A percentile compares a stretch with the other conserved stretches of the same genome.
phyloP scores from a whole-genome alignment of 1,140 invertebrate species.

The Hetaerina americana region DNA sequence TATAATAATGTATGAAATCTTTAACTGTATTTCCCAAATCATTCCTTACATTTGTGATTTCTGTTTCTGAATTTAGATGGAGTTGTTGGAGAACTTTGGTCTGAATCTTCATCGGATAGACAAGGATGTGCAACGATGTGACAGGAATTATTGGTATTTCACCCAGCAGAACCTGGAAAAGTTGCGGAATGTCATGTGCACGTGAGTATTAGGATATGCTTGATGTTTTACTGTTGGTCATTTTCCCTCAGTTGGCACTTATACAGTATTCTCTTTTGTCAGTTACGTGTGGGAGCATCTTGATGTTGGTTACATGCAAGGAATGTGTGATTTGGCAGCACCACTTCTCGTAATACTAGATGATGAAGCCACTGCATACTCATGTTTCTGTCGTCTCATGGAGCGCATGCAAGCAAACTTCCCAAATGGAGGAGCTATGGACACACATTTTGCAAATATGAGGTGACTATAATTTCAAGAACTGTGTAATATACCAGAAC shows the following conservation, averaged over 20 bases:
- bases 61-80: conserved; percentile 38
- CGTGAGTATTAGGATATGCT: conserved; percentile 42
- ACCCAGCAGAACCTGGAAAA: conserved; percentile 78
- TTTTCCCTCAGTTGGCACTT: not conserved
- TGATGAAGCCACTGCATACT: conserved; percentile 84
- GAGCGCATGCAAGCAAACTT: conserved; percentile 81
- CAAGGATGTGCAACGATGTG: conserved; percentile 91
- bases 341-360: conserved; percentile 84
- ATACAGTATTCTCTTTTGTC: conserved; percentile 16
- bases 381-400: conserved; percentile 85
- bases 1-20: no score
- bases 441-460: conserved; percentile 91
- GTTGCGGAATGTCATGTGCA: conserved; percentile 92
- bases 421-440: conserved; percentile 86
- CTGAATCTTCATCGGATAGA: conserved; percentile 88
- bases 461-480: conserved; percentile 34
- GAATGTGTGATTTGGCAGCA: conserved; percentile 92
- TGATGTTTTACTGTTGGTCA: not conserved
- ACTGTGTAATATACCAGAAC: no score
- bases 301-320: conserved; percentile 79
- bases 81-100: conserved; percentile 74
- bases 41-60: conserved; percentile 9
- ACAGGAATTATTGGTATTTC: conserved; percentile 87
- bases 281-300: conserved; percentile 90
- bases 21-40: no score